These are phyloP conservation scores for Gracilinanus agilis DNA, from an alignment of 2,113 vertebrate species.

Conservation along the genomic window DNA sequence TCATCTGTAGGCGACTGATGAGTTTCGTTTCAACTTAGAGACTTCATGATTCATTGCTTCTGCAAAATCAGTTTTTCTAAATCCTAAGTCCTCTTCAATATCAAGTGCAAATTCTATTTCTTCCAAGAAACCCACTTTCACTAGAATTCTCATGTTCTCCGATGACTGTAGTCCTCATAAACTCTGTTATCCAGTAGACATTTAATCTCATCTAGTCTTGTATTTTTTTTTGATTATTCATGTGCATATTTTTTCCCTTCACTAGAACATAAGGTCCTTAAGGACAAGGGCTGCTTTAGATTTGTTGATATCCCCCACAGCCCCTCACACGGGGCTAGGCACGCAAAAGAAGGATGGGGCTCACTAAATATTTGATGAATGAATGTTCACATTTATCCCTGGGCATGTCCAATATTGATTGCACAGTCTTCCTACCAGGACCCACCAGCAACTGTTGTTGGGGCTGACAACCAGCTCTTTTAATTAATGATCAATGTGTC, in stretches of 20 bases:
- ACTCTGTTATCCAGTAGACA: background rate
- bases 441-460: background rate
- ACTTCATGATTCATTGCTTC: background rate
- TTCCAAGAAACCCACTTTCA: background rate
- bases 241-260: background rate
- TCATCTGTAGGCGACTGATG: background rate
- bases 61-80: background rate
- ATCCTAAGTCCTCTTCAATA: background rate
- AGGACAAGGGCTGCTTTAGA: background rate
- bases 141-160: background rate
- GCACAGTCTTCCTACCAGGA: background rate
- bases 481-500: background rate
- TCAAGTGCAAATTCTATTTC: background rate
- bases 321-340: background rate
- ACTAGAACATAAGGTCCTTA: background rate
- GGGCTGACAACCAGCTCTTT: background rate
- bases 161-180: background rate
- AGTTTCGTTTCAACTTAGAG: background rate
- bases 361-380: conserved; percentile 1
- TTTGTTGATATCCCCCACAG: background rate
- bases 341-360: background rate
- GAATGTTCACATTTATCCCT: background rate
- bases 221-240: background rate
- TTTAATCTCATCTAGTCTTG: background rate
- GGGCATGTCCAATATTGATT: background rate